Conservation (phyloP, 2,888 invertebrate species). For the Oegoconia quadripuncta region DNA sequence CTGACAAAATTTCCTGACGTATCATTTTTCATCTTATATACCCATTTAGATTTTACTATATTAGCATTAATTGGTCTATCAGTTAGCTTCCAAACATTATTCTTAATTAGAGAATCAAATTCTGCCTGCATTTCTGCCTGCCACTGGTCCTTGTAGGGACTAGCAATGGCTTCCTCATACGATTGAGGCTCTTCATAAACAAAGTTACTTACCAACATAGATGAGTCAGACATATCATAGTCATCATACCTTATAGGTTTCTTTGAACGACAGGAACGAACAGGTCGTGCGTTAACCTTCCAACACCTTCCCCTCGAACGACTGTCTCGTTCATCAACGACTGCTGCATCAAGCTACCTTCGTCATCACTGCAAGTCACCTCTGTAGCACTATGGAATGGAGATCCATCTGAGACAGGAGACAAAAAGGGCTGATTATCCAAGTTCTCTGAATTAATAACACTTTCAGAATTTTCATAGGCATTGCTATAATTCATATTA, state of each 20-base stretch:
- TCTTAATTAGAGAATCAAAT: conserved; percentile 13
- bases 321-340: not conserved
- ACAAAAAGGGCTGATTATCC: no score
- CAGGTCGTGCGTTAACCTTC: not conserved
- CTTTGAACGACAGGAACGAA: conserved; percentile 1
- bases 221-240: conserved; percentile 6
- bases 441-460: no score
- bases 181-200: conserved; percentile 2
- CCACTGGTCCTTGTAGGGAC: conserved; percentile 8
- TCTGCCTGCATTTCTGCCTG: conserved; percentile 11
- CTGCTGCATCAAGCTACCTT: no score
- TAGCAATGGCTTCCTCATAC: conserved; percentile 6
- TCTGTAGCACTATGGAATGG: not conserved
- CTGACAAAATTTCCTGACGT: conserved; percentile 6
- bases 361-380: no score
- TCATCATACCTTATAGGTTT: conserved; percentile 7
- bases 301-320: not conserved
- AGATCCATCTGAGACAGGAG: not conserved
- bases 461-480: no score
- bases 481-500: no score
- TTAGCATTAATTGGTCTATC: conserved; percentile 8
- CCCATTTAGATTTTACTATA: conserved; percentile 19
- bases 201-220: not conserved
- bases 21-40: conserved; percentile 15
- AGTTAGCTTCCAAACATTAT: conserved; percentile 10